Base-by-base conservation (phyloP, 2,888 invertebrate species). In the Temnothorax unifasciatus region DNA sequence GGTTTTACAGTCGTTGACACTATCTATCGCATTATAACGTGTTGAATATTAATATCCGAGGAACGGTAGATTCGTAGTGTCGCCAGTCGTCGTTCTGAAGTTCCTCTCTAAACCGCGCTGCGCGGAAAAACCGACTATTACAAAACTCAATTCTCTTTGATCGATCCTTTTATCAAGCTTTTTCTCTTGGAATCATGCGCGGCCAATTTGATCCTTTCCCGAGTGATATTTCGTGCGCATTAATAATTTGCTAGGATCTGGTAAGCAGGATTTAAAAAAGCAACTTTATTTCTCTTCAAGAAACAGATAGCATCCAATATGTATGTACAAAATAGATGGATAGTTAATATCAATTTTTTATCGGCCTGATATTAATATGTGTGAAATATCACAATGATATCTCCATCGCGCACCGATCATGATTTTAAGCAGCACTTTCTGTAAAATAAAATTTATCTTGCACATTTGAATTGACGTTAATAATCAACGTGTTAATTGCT, bases 41-140 rank as follows among this genome's bases (percentile, higher is more conserved):
- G 68, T 66, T 89, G 89, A 90, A 91, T 91, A 79, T 85, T 89
- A 89, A 90, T 87, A 84, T 71, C 52, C 59, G 82, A 81, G 83
- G 77, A 85, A 86, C 71, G 89, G 82, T 88, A 85, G 85, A 69
- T 83, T 50, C 54, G 44, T 15, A 47, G 59, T 83, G 82, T 83
- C 57, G 38, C 54, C 21, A 52, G 52, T 52, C 52, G 52, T 81
- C 82, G 69, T 66, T 50, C 9, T 41, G 6, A 69, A 9, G 25
- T 15, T n/a, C 9, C 11, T 0, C 6, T n/a, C 44, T 29, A 13
- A 3, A 52, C 8, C 29, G 18, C 50, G 8, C 6, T 29, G 29
- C 3, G 47, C 18, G 29, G 25, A 47, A 50, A 69, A 50, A 18
- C 11, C 9, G 21, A 54, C 21, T 38, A 21, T 29, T 41, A 54